Evolutionary conservation across 2,888 invertebrate species (phyloP).

Genomic region (Trissonchulus sp.): DNA sequence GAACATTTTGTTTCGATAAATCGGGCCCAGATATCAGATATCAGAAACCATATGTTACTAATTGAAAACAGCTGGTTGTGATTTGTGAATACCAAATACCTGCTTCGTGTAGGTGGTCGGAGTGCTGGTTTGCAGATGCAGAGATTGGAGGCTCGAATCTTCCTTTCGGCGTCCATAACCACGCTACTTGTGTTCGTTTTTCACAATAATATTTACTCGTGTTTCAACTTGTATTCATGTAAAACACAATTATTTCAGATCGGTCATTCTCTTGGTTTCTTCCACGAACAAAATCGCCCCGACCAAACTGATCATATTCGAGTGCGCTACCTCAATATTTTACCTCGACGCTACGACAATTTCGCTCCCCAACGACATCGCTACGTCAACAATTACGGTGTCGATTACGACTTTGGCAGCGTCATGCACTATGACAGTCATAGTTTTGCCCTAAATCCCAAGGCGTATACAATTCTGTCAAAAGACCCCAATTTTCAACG

Average conservation of each 20-base stretch:
- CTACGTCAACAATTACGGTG: conserved; percentile 20
- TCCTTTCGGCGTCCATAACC: too few relatives aligned
- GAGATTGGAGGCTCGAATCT: too few relatives aligned
- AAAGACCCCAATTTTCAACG: conserved; percentile 20
- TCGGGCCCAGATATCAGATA: too few relatives aligned
- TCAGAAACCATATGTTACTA: too few relatives aligned
- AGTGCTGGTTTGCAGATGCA: too few relatives aligned
- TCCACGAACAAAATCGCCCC: conserved; percentile 23
- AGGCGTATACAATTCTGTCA: conserved; percentile 23
- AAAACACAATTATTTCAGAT: conserved; percentile 23
- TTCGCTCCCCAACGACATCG: background rate
- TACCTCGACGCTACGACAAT: conserved; percentile 23
- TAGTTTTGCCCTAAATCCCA: conserved; percentile 21
- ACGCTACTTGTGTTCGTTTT: too few relatives aligned
- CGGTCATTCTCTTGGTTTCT: conserved; percentile 45
- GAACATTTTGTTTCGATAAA: too few relatives aligned
- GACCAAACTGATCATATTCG: background rate
- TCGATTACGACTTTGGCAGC: conserved; percentile 32
- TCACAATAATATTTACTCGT: too few relatives aligned
- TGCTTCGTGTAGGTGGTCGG: too few relatives aligned
- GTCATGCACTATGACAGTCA: conserved; percentile 48
- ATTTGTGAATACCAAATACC: too few relatives aligned
- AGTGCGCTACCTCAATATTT: conserved; percentile 11
- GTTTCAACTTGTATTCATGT: too few relatives aligned
- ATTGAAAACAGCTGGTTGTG: too few relatives aligned